Base-by-base conservation (phyloP, 2,113 vertebrate genomes). In the Cyrtonyx montezumae region DNA sequence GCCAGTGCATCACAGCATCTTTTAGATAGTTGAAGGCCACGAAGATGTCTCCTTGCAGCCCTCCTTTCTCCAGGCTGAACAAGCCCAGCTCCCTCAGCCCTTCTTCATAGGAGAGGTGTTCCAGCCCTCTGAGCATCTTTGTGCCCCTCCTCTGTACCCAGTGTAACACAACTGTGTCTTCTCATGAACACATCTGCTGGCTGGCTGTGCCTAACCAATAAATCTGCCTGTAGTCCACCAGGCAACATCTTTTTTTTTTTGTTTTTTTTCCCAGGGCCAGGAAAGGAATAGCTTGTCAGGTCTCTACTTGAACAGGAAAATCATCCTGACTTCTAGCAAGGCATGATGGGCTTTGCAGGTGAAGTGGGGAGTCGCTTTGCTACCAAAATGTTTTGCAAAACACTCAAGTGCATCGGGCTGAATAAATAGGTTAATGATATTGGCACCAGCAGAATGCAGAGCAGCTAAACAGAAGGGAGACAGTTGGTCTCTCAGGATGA, bases 281-380 rank as follows among this genome's bases (percentile, higher is more conserved):
- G 40, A 69, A 36, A 78, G 20, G 15, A 58, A 30, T 13, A 53
- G 23, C 8, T 68, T n/a, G 70, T 53, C 10, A 65, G 43, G 53
- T 11, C 14, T 86, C 49, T 56, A 11, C 15, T 70, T 10, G 2
- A 18, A 30, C 1, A 0, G 36, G 8, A 17, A 56, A 22, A 11
- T 13, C 43, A 20, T 26, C 26, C 26, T 0, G 0, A 12, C 2
- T 3, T 45, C 17, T 9, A 43, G 42, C 19, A n/a, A 76, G 73
- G 34, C 30, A 59, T 49, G 30, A 82, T 43, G 40, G 68, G 37
- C 69, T 15, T 42, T 65, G 26, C 2, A 5, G 45, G 13, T 26
- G n/a, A 83, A 77, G 21, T 18, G 48, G 9, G 4, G 48, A 66
- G n/a, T 67, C 46, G 20, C 23, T 66, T 79, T 66, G 23, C 48